Percentiles rank a stretch among this genome's conserved stretches.
phyloP scores from a whole-genome alignment of 2,113 vertebrate genomes.

The Periophthalmodon schlosseri region DNA sequence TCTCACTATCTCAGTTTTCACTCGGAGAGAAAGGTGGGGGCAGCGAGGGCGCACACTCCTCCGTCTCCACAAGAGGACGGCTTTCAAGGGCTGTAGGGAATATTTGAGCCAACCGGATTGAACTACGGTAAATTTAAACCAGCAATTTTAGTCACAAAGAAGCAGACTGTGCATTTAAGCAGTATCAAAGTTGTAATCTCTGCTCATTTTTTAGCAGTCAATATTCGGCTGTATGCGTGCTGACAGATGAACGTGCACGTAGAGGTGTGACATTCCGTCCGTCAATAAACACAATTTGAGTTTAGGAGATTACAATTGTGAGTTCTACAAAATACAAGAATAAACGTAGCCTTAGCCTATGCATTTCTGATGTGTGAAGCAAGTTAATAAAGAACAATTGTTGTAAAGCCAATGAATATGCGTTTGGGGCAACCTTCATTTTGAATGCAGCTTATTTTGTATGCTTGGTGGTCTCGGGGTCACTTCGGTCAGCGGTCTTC shows the following conservation, averaged over 20 bases:
- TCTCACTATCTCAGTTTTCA: conserved; percentile 67
- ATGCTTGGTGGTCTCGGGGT: conserved; percentile 2
- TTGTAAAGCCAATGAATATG: neutral
- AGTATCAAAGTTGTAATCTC: neutral
- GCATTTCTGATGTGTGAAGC: neutral
- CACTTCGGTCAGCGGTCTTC: conserved; percentile 22
- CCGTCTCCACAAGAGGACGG: conserved; percentile 21
- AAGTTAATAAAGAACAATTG: neutral
- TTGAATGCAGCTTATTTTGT: neutral
- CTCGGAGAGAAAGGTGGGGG: conserved; percentile 37
- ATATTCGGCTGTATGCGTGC: neutral
- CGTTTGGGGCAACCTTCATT: neutral
- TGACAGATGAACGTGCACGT: neutral
- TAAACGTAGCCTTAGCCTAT: no score
- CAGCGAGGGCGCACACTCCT: conserved; percentile 26
- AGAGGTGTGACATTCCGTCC: neutral
- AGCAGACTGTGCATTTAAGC: no score
- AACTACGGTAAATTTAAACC: neutral
- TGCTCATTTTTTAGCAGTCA: neutral
- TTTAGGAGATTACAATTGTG: conserved; percentile 1
- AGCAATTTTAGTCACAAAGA: neutral
- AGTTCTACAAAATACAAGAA: no score
- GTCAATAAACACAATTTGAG: conserved; percentile 23
- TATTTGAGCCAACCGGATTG: neutral
- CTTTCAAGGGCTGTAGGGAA: conserved; percentile 41